Base-by-base conservation (phyloP, 2,113 vertebrate species). In the Mellivora capensis region DNA sequence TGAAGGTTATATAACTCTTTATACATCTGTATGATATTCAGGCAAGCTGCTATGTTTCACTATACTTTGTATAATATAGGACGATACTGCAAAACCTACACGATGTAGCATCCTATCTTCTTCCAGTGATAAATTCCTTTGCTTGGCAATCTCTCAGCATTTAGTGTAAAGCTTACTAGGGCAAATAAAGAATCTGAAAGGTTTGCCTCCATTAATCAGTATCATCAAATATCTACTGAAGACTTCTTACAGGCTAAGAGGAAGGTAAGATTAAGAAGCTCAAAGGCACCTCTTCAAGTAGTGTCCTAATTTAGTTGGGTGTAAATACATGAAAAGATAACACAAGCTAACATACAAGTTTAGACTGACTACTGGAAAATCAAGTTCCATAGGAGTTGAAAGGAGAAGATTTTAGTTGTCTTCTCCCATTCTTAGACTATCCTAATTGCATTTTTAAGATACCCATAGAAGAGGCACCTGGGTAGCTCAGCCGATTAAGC, bases 1-100 rank as follows among this genome's bases (percentile, higher is more conserved):
- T 83, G 23, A 97, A 81, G 21, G 77, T 96, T 80, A 92, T 84
- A 59, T 91, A 88, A 79, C 34, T 76, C 31, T 85, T 92, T 97
- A 92, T 84, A 91, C 23, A 44, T 15, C n/a, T 87, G 15, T 77
- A 77, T 34, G 72, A 61, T 27, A 93, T 42, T 52, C 52, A 72
- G 47, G 88, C 52, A 49, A 82, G n/a, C 20, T 61, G 57, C 59
- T 69, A 52, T 84, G 62, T 85, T 89, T 93, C 76, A 86, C 57
- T 76, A 44, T 57, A 80, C 6, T 37, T 90, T 91, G 67, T 37
- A 79, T 7, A 85, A 79, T 18, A 80, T 21, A 69, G 27, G 10
- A 64, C 3, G 52, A 80, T 69, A 92, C 29, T 84, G 17, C 37
- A 83, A 87, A 94, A 74, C 39, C 47, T 91, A 94, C 13, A 84